Base-by-base conservation (phyloP, 1,140 invertebrate species). In the Hylaeus volcanicus region DNA sequence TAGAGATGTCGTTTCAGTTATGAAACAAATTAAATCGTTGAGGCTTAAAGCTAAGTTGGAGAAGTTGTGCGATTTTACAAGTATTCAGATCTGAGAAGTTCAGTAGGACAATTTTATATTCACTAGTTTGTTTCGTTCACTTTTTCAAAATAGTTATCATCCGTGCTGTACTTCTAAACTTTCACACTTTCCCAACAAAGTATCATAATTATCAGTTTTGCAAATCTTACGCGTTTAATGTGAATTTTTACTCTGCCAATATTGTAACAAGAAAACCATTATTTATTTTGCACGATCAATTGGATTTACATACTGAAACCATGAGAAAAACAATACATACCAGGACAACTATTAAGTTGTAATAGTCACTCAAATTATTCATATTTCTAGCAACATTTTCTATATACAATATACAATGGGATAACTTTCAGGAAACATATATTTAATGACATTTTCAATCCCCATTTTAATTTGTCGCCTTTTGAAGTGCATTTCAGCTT, bases 221-320 rank as follows among this genome's bases (percentile, higher is more conserved):
- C 39, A 6, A 39, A 26, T 15, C n/a, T 43, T 53, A 58, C 15
- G 11, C 8, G 60, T 68, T 51, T 9, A 66, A 74, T 55, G 55
- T 48, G 37, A 41, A 58, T 56, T 39, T 66, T 74, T 55, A 43
- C 41, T 63, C n/a, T 64, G 15, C 41, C 41, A 51, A 39, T 37
- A 39, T 79, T 64, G 6, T 73, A 65, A 79, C 26, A 37, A n/a
- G 64, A 37, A 55, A 2, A 37, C 12, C 8, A 48, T 79, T 79
- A 79, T 79, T 79, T 79, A 79, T 79, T 79, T 45, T 48, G 15
- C 26, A 64, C 26, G 48, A 55, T 56, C 65, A 48, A 73, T 74
- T 48, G 26, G 39, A 79, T 26, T 48, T 74, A 39, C 43, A 64
- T 37, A 73, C 53, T 74, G n/a, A 51, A 51, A 51, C 56, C 6